phyloP scores from a whole-genome alignment of 2,113 vertebrate species.

The Phaethon lepturus region DNA sequence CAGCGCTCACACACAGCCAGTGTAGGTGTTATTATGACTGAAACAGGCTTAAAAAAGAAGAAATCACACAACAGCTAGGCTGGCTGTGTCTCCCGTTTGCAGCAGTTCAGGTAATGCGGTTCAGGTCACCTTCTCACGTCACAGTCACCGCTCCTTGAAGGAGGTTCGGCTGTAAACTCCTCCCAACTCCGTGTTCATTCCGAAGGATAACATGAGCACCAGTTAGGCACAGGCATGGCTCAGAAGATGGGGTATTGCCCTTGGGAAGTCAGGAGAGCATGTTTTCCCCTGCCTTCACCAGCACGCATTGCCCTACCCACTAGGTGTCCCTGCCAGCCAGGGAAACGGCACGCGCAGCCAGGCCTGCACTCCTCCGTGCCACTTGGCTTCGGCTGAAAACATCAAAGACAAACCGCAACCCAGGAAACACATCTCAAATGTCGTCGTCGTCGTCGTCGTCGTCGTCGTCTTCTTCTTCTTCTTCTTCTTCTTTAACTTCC shows the following conservation, averaged over 20 bases:
- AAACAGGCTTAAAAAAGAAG: not conserved
- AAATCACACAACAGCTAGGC: not conserved
- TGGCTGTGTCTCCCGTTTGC: not conserved
- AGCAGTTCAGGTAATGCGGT: not conserved
- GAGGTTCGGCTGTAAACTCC: not conserved
- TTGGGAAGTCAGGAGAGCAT: not conserved
- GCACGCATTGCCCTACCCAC: constrained; percentile 32
- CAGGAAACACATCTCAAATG: constrained; percentile 11
- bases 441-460: not conserved
- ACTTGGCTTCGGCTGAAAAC: not conserved
- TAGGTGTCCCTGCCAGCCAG: constrained; percentile 67
- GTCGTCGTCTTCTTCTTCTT: not conserved
- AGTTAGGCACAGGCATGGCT: not conserved
- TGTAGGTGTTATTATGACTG: constrained; percentile 16
- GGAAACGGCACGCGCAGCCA: not conserved
- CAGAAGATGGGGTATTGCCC: not conserved
- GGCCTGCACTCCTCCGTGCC: not conserved
- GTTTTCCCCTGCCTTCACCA: not conserved
- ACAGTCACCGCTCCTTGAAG: not conserved
- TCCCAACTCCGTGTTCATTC: not conserved
- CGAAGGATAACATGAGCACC: not conserved
- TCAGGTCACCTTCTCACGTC: not conserved
- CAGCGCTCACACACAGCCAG: not conserved
- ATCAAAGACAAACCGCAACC: not conserved
- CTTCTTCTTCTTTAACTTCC: not conserved